phyloP scores from a whole-genome alignment of 2,888 invertebrate genomes.

The Eupithecia abbreviata region DNA sequence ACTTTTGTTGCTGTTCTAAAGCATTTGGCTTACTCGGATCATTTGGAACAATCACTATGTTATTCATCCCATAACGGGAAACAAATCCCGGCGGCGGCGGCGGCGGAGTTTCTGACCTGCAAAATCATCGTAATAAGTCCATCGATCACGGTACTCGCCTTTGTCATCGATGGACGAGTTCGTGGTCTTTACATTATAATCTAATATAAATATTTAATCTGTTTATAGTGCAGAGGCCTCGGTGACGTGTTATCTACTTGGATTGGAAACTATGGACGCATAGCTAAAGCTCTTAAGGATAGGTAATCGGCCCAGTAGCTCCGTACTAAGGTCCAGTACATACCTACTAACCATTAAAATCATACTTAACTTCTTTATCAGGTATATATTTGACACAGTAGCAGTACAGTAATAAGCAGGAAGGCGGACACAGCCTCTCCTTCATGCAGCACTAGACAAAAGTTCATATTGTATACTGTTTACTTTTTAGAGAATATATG shows the following conservation, averaged over 20 bases:
- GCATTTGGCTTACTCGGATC: background rate
- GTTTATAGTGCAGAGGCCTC: no score
- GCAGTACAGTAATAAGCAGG: no score
- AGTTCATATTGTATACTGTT: no score
- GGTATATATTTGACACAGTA: background rate
- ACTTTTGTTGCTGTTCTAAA: background rate
- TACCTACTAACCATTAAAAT: no score
- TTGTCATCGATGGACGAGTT: background rate
- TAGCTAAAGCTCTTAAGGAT: background rate
- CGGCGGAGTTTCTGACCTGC: conserved; percentile 30
- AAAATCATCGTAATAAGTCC: conserved; percentile 7
- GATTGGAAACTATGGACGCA: background rate
- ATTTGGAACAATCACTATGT: conserved; percentile 25
- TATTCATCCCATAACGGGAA: conserved; percentile 32
- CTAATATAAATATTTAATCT: no score
- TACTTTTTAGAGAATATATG: no score
- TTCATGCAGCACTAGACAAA: no score
- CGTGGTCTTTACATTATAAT: background rate
- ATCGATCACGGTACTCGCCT: background rate
- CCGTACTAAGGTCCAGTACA: background rate
- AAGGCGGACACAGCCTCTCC: no score
- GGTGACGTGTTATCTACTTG: background rate
- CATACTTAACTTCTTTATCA: background rate
- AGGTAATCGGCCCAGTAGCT: background rate
- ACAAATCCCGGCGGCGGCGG: background rate